Percentiles rank a stretch among this genome's conserved stretches.
phyloP scores from a whole-genome alignment of 2,888 invertebrate species.

The Parnassius mnemosyne region DNA sequence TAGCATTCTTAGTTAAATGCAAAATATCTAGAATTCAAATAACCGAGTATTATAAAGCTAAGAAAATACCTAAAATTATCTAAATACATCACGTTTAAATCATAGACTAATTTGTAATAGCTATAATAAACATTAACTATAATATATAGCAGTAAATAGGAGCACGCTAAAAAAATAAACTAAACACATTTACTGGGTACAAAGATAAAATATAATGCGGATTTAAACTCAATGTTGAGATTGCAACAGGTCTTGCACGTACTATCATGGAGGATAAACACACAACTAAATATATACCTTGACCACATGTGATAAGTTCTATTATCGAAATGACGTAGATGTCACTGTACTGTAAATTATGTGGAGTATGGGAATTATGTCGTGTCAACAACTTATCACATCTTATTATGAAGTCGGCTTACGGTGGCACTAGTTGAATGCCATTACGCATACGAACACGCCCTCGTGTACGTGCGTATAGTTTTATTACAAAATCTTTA shows the following conservation, averaged over 20 bases:
- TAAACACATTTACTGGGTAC: slow-evolving; percentile 5
- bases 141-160: no score
- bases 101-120: no score
- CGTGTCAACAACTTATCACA: slow-evolving; percentile 21
- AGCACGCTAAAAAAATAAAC: not conserved
- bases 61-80: no score
- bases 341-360: not conserved
- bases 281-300: slow-evolving; percentile 9
- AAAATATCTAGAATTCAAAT: no score
- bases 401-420: slow-evolving; percentile 4
- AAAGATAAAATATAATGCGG: slow-evolving; percentile 15
- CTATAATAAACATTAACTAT: no score
- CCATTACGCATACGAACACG: not conserved
- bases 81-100: no score
- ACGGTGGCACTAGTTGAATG: slow-evolving; percentile 14
- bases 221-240: slow-evolving; percentile 22
- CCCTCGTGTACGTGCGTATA: no score
- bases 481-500: no score
- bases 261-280: not conserved
- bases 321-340: not conserved
- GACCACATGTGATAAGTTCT: not conserved
- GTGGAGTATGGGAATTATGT: slow-evolving; percentile 23
- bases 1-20: no score
- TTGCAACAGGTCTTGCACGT: slow-evolving; percentile 11
- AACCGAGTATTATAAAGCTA: no score